Conservation (phyloP, 2,797 vertebrate genomes). For the Tolypeutes matacus region DNA sequence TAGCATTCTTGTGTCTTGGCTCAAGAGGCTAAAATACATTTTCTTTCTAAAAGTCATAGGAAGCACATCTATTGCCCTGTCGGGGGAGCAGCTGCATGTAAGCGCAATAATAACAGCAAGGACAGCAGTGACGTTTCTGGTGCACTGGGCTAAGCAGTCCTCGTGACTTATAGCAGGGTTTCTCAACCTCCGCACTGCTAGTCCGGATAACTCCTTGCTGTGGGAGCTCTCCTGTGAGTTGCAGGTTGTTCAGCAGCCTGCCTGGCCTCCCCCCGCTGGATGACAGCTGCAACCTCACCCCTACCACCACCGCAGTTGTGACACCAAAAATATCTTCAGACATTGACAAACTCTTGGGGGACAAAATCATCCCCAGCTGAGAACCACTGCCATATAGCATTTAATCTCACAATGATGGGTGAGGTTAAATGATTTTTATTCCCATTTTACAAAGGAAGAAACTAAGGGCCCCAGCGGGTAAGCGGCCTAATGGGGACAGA, state of each 20-base stretch:
- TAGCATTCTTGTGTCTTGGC: not conserved
- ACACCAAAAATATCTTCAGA: not conserved
- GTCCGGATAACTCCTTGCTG: not conserved
- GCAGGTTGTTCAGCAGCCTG: not conserved
- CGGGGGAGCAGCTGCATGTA: not conserved
- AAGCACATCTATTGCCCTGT: not conserved
- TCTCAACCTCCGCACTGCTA: accelerated
- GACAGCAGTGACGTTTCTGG: not conserved
- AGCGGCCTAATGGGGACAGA: not conserved
- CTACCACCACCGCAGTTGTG: not conserved
- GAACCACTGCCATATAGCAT: not conserved
- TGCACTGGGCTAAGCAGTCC: not conserved
- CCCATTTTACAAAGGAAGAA: not conserved
- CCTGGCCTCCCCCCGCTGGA: no score
- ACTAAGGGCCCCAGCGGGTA: not conserved
- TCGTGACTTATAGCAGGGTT: not conserved
- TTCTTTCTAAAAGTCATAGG: not conserved
- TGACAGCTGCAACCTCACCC: no score
- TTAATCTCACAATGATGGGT: not conserved
- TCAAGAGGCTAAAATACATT: not conserved
- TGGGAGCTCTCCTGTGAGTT: not conserved
- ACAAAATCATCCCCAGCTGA: not conserved
- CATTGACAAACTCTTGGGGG: not conserved
- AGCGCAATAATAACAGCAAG: not conserved
- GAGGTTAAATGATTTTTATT: not conserved